Evolutionary conservation across 2,888 invertebrate genomes (phyloP).

Genomic region (Aproaerema taeniolella): DNA sequence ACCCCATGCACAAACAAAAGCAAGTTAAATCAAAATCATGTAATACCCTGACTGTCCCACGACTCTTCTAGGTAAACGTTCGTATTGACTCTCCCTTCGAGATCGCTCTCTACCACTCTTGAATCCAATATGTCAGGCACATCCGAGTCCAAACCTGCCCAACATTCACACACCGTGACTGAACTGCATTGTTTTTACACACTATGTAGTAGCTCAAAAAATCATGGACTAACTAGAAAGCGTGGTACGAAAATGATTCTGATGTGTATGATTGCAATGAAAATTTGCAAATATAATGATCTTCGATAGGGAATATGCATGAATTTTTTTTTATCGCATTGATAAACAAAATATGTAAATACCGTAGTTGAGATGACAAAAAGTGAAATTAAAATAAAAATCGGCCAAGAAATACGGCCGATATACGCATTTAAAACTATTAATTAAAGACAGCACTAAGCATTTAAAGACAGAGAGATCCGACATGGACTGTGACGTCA

Average conservation of each 20-base stretch:
- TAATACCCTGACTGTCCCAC: slow-evolving; percentile 70
- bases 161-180: slow-evolving; percentile 45
- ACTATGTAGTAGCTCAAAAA: slow-evolving; percentile 33
- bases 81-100: slow-evolving; percentile 69
- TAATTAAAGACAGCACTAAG: too few species aligned
- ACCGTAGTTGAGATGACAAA: too few species aligned
- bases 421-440: too few species aligned
- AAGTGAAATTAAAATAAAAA: too few species aligned
- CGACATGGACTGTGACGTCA: too few species aligned
- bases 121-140: slow-evolving; percentile 66
- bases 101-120: slow-evolving; percentile 71
- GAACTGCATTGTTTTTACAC: slow-evolving; percentile 1
- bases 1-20: slow-evolving; percentile 60
- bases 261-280: slow-evolving; percentile 4
- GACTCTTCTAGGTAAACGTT: slow-evolving; percentile 77
- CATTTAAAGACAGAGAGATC: too few species aligned
- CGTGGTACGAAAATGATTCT: slow-evolving; percentile 13
- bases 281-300: not conserved
- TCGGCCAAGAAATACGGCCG: too few species aligned
- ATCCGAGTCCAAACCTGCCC: slow-evolving; percentile 70
- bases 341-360: too few species aligned
- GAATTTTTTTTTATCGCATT: too few species aligned
- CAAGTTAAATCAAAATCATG: slow-evolving; percentile 35
- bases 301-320: too few species aligned
- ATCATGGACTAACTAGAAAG: slow-evolving; percentile 41